phyloP scores from a whole-genome alignment of 1,140 invertebrate genomes.

The Anagrus nilaparvatae region DNA sequence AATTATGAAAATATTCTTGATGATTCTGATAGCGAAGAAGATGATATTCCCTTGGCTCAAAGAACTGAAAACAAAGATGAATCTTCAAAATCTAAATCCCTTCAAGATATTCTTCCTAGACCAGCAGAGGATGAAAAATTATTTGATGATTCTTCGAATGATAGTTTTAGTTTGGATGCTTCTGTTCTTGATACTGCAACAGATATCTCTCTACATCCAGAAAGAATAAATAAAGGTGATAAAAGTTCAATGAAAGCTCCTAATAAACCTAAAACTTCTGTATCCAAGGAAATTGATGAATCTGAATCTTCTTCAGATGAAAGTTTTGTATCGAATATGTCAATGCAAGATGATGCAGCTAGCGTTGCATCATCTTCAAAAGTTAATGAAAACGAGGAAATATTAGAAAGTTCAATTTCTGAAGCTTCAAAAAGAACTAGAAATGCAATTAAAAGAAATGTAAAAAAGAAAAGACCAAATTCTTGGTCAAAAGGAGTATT shows the following conservation, averaged over 20 bases:
- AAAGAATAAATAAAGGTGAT: conserved; percentile 14
- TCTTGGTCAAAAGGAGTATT: background rate
- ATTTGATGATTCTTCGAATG: conserved; percentile 37
- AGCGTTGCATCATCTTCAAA: no score
- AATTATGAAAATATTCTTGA: background rate
- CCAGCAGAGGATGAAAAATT: conserved; percentile 23
- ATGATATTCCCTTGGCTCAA: conserved; percentile 2
- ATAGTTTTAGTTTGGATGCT: conserved; percentile 32
- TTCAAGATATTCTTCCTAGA: conserved; percentile 8
- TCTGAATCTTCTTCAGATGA: conserved; percentile 15
- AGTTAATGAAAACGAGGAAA: background rate
- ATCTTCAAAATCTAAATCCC: conserved; percentile 10
- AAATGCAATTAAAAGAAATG: conserved; percentile 8
- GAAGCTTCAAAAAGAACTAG: conserved; percentile 2
- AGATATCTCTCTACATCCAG: conserved; percentile 31
- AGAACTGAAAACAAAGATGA: conserved; percentile 7
- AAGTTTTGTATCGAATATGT: conserved; percentile 11
- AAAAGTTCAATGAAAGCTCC: background rate
- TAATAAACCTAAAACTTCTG: conserved; percentile 7
- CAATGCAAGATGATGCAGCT: background rate
- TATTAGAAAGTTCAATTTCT: background rate
- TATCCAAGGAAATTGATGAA: conserved; percentile 5
- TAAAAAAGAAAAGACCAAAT: no score
- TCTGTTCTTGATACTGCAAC: conserved; percentile 26
- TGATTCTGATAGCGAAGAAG: conserved; percentile 7